Evolutionary conservation across 2,888 invertebrate genomes (phyloP).

Genomic region (Agrotis puta): DNA sequence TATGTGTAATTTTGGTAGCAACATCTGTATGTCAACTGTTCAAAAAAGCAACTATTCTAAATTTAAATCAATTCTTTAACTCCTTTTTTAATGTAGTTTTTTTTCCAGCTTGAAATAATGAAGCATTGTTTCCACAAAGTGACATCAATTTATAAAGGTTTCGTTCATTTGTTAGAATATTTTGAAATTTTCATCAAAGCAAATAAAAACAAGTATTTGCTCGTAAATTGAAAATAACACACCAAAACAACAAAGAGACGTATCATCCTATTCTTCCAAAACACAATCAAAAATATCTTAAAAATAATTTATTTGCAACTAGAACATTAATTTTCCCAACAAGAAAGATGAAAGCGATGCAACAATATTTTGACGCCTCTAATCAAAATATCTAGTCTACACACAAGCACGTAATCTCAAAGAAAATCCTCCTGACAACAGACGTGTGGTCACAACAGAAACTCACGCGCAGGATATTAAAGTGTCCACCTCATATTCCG

Average conservation of each 20-base stretch:
- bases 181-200: too few relatives aligned
- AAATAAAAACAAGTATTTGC: too few relatives aligned
- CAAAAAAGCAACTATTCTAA: not conserved
- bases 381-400: not conserved
- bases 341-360: not conserved
- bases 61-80: not conserved
- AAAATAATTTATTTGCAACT: too few relatives aligned
- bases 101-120: too few relatives aligned
- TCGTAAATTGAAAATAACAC: too few relatives aligned
- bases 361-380: constrained; percentile 2
- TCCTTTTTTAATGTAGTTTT: not conserved
- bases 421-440: constrained; percentile 61
- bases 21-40: too few relatives aligned
- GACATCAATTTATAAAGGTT: too few relatives aligned
- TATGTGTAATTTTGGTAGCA: not conserved
- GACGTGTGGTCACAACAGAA: constrained; percentile 79
- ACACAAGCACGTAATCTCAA: constrained; percentile 32
- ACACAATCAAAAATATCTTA: too few relatives aligned
- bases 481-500: constrained; percentile 78
- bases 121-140: too few relatives aligned
- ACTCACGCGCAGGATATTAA: constrained; percentile 73
- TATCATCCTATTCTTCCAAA: too few relatives aligned
- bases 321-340: not conserved
- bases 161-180: too few relatives aligned
- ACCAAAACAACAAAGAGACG: too few relatives aligned